Conservation (phyloP, 2,888 invertebrate species). For the Biston stratarius region DNA sequence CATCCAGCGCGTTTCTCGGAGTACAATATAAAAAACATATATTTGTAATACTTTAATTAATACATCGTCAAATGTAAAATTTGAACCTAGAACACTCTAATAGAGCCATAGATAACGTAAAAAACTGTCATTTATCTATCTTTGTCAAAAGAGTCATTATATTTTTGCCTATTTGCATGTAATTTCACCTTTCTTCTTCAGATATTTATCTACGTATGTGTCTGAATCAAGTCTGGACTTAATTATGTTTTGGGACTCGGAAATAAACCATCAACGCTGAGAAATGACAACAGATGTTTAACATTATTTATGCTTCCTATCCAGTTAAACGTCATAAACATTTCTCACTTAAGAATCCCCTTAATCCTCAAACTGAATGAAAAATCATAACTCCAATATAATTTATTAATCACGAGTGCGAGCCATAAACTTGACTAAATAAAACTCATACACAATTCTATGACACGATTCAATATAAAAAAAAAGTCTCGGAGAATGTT, state of each 20-base stretch:
- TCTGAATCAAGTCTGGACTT: neutral
- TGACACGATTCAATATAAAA: constrained; percentile 47
- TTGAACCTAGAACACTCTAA: too few species aligned
- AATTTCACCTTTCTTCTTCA: too few species aligned
- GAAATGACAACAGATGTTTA: constrained; percentile 67
- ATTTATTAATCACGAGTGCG: constrained; percentile 72
- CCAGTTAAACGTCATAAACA: constrained; percentile 63
- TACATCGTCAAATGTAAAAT: too few species aligned
- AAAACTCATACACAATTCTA: constrained; percentile 59
- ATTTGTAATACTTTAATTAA: too few species aligned
- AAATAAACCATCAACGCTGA: constrained; percentile 62
- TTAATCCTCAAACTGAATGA: constrained; percentile 70
- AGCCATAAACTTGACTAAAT: constrained; percentile 69
- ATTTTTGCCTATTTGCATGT: too few species aligned
- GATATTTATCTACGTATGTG: neutral
- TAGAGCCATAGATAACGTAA: too few species aligned
- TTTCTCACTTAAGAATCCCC: constrained; percentile 60
- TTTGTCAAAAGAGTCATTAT: too few species aligned
- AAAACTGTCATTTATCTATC: too few species aligned
- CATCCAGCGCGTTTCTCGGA: too few species aligned
- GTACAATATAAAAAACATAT: too few species aligned
- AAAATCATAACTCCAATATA: constrained; percentile 67
- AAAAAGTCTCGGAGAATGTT: constrained; percentile 57
- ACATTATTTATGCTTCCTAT: constrained; percentile 59
- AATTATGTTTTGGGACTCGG: constrained; percentile 46